phyloP scores from a whole-genome alignment of 2,797 vertebrate species.

The Microctenopoma stevenorrisi region DNA sequence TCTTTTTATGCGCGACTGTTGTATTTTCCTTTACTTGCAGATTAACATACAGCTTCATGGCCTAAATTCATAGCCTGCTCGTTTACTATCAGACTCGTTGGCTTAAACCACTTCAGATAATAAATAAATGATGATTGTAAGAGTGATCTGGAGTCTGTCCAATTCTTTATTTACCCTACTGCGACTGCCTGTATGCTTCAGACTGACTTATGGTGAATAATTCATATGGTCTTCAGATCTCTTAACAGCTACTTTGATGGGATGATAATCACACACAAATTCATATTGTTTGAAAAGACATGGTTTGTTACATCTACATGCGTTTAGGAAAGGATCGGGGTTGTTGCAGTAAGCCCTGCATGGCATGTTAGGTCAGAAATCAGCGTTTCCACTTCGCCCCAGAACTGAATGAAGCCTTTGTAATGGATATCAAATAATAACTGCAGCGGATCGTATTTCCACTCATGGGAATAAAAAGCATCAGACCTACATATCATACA shows the following conservation, averaged over 20 bases:
- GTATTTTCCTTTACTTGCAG: slow-evolving; percentile 4
- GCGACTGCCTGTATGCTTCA: slow-evolving; percentile 25
- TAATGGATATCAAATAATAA: slow-evolving; percentile 80
- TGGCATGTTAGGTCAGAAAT: slow-evolving; percentile 45
- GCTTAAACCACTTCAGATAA: slow-evolving; percentile 19
- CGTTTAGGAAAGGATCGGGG: slow-evolving; percentile 36
- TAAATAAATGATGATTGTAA: slow-evolving; percentile 13
- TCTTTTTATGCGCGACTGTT: slow-evolving; percentile 5
- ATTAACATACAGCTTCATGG: slow-evolving; percentile 9
- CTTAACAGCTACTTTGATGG: slow-evolving; percentile 6
- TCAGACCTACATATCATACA: slow-evolving; percentile 67
- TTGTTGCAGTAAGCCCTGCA: slow-evolving; percentile 19
- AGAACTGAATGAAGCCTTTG: slow-evolving; percentile 63
- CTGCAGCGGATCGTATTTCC: slow-evolving; percentile 72
- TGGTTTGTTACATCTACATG: neutral
- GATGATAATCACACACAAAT: neutral
- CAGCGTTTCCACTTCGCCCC: slow-evolving; percentile 23
- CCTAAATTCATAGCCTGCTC: slow-evolving; percentile 3
- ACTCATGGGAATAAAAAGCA: slow-evolving; percentile 61
- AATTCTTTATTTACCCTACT: slow-evolving; percentile 14
- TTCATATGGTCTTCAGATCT: neutral
- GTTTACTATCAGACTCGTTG: neutral
- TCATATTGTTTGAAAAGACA: neutral
- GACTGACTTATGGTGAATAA: neutral
- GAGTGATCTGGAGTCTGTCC: slow-evolving; percentile 2